Evolutionary conservation across 2,888 invertebrate genomes (phyloP).

Genomic region (Tyria jacobaeae): DNA sequence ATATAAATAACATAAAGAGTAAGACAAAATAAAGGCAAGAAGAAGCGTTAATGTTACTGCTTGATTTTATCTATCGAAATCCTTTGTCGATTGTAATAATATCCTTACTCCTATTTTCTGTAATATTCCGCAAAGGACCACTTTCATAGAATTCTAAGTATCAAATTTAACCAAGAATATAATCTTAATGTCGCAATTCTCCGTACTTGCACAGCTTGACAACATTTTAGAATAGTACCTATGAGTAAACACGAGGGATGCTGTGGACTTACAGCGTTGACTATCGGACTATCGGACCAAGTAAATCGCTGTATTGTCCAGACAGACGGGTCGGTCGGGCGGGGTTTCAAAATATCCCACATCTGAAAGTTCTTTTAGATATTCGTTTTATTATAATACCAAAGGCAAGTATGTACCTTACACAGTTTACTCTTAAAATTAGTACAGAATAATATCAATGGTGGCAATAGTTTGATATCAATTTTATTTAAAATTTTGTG

Average conservation of each 20-base stretch:
- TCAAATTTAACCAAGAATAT: not conserved
- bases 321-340: slow-evolving; percentile 34
- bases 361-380: slow-evolving; percentile 18
- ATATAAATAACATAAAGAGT: too few relatives aligned
- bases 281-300: slow-evolving; percentile 18
- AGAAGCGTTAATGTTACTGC: not conserved
- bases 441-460: too few relatives aligned
- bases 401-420: slow-evolving; percentile 1
- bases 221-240: slow-evolving; percentile 1
- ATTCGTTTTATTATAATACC: slow-evolving; percentile 26
- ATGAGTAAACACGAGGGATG: slow-evolving; percentile 5
- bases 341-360: slow-evolving; percentile 40
- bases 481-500: too few relatives aligned
- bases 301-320: slow-evolving; percentile 41
- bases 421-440: too few relatives aligned
- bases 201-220: not conserved
- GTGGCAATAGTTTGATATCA: too few relatives aligned
- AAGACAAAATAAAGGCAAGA: not conserved
- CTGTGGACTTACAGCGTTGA: slow-evolving; percentile 27
- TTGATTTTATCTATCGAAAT: not conserved
- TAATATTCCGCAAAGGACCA: not conserved
- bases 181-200: not conserved
- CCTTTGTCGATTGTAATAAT: not conserved
- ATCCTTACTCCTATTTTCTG: not conserved
- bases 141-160: not conserved